Evolutionary conservation across 2,113 vertebrate species (phyloP).

Genomic region (Panurus biarmicus): DNA sequence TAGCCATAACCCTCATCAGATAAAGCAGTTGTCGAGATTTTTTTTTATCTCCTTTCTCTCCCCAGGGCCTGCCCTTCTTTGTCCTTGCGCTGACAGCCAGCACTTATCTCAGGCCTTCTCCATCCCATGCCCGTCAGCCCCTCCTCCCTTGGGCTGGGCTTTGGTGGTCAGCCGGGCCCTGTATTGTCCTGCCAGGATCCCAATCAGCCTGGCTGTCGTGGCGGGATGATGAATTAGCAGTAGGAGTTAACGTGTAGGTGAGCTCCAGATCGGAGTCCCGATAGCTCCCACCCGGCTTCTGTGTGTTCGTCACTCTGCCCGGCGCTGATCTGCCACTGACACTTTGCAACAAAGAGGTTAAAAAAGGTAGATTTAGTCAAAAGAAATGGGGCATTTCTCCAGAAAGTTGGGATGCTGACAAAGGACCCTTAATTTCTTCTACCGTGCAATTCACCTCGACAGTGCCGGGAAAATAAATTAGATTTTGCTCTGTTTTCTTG

Average conservation of each 20-base stretch:
- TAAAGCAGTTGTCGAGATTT: slow-evolving; percentile 81
- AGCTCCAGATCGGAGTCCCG: slow-evolving; percentile 74
- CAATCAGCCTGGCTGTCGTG: slow-evolving; percentile 72
- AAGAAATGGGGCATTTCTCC: not conserved
- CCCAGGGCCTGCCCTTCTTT: slow-evolving; percentile 85
- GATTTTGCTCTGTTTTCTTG: slow-evolving; percentile 12
- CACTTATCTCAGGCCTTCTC: slow-evolving; percentile 77
- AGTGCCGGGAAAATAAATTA: slow-evolving; percentile 37
- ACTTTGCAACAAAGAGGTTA: slow-evolving; percentile 72
- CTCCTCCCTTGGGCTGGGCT: slow-evolving; percentile 54
- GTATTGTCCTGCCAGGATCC: slow-evolving; percentile 63
- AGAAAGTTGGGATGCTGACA: slow-evolving; percentile 58
- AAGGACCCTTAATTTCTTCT: slow-evolving; percentile 67
- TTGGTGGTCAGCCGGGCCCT: slow-evolving; percentile 63
- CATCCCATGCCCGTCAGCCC: slow-evolving; percentile 43
- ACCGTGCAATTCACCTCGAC: not conserved
- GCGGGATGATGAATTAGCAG: slow-evolving; percentile 85
- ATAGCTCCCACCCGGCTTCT: slow-evolving; percentile 48
- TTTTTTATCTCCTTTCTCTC: slow-evolving; percentile 78
- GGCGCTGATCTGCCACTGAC: slow-evolving; percentile 59
- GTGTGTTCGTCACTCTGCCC: slow-evolving; percentile 39
- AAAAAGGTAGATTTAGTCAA: not conserved
- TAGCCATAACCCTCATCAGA: slow-evolving; percentile 95
- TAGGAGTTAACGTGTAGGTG: slow-evolving; percentile 67
- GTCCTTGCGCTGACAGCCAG: slow-evolving; percentile 84